Evolutionary conservation across 2,888 invertebrate genomes (phyloP).

Genomic region (Polietes domitor): DNA sequence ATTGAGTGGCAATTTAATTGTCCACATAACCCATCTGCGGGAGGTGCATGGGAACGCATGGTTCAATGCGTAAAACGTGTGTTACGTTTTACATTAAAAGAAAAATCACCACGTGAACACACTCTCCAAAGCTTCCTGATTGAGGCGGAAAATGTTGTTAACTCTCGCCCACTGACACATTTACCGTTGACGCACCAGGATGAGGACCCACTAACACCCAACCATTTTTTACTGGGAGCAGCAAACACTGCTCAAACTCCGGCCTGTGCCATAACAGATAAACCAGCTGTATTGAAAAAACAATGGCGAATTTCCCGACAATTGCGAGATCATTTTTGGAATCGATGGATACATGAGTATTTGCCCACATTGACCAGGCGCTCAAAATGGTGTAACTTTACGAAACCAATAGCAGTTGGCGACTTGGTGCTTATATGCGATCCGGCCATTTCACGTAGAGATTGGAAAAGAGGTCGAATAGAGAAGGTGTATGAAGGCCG

Average conservation of each 20-base stretch:
- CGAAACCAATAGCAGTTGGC: not conserved
- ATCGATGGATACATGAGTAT: slow-evolving; percentile 1
- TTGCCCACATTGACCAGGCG: slow-evolving; percentile 13
- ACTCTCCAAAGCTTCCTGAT: not conserved
- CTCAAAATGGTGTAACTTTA: slow-evolving; percentile 52
- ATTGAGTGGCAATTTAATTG: slow-evolving; percentile 31
- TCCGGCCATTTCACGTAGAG: not conserved
- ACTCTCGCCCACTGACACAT: too few species aligned
- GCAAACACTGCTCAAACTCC: slow-evolving; percentile 27
- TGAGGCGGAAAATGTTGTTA: too few species aligned
- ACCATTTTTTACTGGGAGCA: slow-evolving; percentile 27
- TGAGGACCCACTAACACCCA: slow-evolving; percentile 32
- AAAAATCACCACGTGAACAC: not conserved
- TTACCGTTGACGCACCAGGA: slow-evolving; percentile 30
- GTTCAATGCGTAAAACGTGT: not conserved
- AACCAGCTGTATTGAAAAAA: slow-evolving; percentile 6
- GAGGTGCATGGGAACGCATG: slow-evolving; percentile 22
- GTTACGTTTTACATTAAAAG: not conserved
- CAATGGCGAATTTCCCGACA: slow-evolving; percentile 20
- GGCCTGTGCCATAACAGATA: not conserved
- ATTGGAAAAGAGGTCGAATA: slow-evolving; percentile 56
- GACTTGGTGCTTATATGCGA: not conserved
- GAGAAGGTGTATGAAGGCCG: slow-evolving; percentile 61
- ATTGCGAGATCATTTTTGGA: slow-evolving; percentile 57
- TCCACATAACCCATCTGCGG: too few species aligned